Base-by-base conservation (phyloP, 2,888 invertebrate species). In the Ornithoptera priamus region DNA sequence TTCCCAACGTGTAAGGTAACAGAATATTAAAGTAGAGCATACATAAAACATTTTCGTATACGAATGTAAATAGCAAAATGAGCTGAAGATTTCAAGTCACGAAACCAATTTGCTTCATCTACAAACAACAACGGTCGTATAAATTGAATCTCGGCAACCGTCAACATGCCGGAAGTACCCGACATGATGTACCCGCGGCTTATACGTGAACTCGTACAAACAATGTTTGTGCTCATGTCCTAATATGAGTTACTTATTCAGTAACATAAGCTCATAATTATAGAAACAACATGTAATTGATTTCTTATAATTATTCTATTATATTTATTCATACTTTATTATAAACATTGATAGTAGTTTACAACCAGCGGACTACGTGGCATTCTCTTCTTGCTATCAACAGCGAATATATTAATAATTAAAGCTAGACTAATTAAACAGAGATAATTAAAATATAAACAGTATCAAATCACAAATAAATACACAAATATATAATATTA, bases 61-160 rank as follows among this genome's bases (percentile, higher is more conserved):
- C 12, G 46, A 4, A 12, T 39, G 39, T 65, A 42, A 15, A 8
- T 24, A 24, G 22, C 46, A n/a, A 53, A 59, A 24, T 39, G 36
- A 12, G 62, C 30, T 71, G 61, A 69, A 65, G 58, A 67, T 72
- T 79, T 76, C 76, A 65, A 69, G 56, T 77, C 81, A 81, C 79
- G 75, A 36, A 76, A 70, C 71, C 76, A 78, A 81, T 80, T 78
- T 76, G 78, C 80, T 81, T 76, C 76, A 78, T 76, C 72, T 73
- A 62, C 22, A 65, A 67, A 70, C 67, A 71, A 60, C 72, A 71
- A 65, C 69, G 63, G 69, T 67, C 65, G 69, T 75, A 76, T 75
- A 75, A 80, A 81, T 81, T 77, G 78, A 80, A 80, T 78, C 75
- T 72, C 63, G 70, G 66, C 65, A 71, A 72, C 68, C 73, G 66